These are phyloP conservation scores for Diprion similis DNA, from an alignment of 1,140 invertebrate species.

Conservation along the genomic window DNA sequence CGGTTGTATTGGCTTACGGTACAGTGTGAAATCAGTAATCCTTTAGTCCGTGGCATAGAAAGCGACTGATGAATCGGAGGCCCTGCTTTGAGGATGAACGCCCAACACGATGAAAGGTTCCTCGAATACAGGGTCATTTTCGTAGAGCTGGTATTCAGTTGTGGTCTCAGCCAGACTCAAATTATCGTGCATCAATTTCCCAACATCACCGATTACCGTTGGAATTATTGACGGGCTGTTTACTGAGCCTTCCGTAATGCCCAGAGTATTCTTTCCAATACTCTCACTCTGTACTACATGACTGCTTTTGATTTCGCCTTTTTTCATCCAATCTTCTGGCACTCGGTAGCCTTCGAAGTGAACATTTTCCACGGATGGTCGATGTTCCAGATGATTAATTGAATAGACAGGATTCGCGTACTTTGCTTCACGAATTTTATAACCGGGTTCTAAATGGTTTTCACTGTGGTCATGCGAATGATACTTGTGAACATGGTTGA, in stretches of 20 bases:
- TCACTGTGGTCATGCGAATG: neutral
- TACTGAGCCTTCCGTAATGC: neutral
- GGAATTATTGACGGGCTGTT: neutral
- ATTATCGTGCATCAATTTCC: neutral
- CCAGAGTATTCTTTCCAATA: neutral
- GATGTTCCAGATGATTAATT: too few relatives aligned
- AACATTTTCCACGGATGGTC: too few relatives aligned
- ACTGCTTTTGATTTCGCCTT: neutral
- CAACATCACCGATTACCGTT: neutral
- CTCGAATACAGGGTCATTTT: neutral
- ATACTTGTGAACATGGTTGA: neutral
- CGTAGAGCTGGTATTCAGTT: neutral
- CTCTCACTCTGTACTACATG: too few relatives aligned
- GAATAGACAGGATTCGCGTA: too few relatives aligned
- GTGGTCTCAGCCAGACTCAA: neutral
- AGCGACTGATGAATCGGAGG: neutral
- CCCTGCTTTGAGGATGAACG: neutral
- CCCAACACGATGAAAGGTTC: neutral
- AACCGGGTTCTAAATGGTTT: too few relatives aligned
- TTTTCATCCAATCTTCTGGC: neutral
- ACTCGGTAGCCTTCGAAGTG: too few relatives aligned
- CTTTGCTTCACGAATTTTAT: too few relatives aligned
- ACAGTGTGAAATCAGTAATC: neutral
- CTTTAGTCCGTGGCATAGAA: neutral
- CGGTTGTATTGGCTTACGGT: neutral